Percentiles rank a stretch among this genome's conserved stretches.
Conservation (phyloP, 2,113 vertebrate genomes). For the Canis aureus region DNA sequence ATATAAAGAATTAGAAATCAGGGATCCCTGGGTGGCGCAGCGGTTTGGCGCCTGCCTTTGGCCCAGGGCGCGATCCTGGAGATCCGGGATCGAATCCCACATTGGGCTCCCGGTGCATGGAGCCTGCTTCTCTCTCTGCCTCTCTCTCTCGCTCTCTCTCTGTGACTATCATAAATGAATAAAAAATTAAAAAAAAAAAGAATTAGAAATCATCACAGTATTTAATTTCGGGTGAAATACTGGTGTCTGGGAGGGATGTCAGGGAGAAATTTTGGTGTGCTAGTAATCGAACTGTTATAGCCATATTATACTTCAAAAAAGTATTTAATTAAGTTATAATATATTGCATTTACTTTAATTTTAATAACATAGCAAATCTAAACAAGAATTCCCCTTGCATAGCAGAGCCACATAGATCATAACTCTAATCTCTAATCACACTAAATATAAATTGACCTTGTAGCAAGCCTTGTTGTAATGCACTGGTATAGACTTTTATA, state of each 20-base stretch:
- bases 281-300: not conserved
- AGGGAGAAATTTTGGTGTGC: not conserved
- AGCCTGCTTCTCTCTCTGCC: no score
- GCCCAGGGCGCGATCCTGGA: no score
- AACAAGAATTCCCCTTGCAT: not conserved
- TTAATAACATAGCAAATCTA: not conserved
- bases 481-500: not conserved
- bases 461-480: not conserved
- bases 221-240: not conserved
- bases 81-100: no score
- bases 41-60: no score
- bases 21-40: no score
- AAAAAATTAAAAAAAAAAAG: not conserved
- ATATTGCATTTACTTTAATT: not conserved
- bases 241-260: not conserved
- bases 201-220: not conserved
- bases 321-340: not conserved
- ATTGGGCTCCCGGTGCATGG: no score
- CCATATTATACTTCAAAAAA: not conserved
- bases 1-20: constrained; percentile 4
- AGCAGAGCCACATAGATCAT: not conserved
- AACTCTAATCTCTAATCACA: not conserved
- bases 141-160: no score
- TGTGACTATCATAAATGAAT: no score
- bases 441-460: constrained; percentile 45